phyloP scores from a whole-genome alignment of 2,888 invertebrate species.

The Limenitis camilla region DNA sequence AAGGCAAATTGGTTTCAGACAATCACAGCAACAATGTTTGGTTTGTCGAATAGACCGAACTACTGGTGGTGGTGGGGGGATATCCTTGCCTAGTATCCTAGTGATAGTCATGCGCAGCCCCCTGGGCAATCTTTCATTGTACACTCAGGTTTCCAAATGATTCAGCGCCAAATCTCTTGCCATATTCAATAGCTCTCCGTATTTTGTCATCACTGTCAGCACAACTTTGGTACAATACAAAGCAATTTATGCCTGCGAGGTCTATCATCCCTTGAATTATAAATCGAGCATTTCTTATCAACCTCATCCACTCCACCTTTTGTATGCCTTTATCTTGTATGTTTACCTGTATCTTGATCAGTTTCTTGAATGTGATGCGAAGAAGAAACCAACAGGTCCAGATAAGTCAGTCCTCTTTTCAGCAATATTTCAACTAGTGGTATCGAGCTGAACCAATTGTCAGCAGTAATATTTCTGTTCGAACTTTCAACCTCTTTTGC shows the following conservation, averaged over 20 bases:
- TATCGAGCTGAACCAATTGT: too few species aligned
- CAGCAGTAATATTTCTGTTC: too few species aligned
- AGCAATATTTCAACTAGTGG: too few species aligned
- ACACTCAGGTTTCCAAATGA: slow-evolving; percentile 10
- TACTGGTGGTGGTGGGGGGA: slow-evolving; percentile 5
- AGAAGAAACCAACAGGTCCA: too few species aligned
- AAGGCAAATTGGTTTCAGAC: not conserved
- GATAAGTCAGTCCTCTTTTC: too few species aligned
- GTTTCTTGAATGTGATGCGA: too few species aligned
- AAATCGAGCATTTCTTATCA: too few species aligned
- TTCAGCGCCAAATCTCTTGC: slow-evolving; percentile 9
- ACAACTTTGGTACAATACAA: slow-evolving; percentile 8
- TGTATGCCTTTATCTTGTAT: too few species aligned
- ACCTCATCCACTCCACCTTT: too few species aligned
- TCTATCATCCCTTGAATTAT: not conserved
- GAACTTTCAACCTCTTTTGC: too few species aligned
- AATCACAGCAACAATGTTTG: slow-evolving; percentile 6
- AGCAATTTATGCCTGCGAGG: slow-evolving; percentile 8
- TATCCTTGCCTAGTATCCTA: slow-evolving; percentile 13
- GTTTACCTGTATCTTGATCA: too few species aligned
- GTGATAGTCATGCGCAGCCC: slow-evolving; percentile 12
- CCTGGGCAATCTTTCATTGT: slow-evolving; percentile 20
- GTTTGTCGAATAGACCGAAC: slow-evolving; percentile 5
- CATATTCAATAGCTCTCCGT: slow-evolving; percentile 4
- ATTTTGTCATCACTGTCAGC: slow-evolving; percentile 11